These are phyloP conservation scores for Falco novaeseelandiae DNA, from an alignment of 2,797 vertebrate species.

Conservation along the genomic window DNA sequence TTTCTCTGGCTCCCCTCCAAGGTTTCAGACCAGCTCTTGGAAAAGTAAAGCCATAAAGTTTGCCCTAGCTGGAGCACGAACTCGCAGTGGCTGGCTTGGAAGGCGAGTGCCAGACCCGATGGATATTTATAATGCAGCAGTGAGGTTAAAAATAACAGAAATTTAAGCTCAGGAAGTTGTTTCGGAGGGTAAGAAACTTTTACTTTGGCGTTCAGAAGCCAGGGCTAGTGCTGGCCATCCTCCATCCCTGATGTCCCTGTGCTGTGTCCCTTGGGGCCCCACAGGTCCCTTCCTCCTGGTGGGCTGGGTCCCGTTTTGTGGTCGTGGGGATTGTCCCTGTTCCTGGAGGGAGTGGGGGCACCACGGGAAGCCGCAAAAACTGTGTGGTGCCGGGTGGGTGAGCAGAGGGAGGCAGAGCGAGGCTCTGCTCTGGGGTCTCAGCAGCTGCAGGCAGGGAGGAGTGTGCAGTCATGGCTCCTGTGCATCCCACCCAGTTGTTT, in stretches of 20 bases:
- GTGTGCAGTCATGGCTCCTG: fast-evolving
- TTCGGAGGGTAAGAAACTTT: neutral
- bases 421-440: neutral
- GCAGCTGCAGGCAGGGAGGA: neutral
- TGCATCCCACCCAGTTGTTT: neutral
- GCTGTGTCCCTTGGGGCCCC: neutral
- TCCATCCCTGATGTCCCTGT: neutral
- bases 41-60: slow-evolving; percentile 35
- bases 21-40: neutral
- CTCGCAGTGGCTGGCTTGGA: neutral
- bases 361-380: neutral
- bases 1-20: slow-evolving; percentile 52
- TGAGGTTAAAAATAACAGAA: slow-evolving; percentile 42
- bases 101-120: neutral
- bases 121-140: slow-evolving; percentile 43
- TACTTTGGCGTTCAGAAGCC: neutral
- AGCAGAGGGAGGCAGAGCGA: fast-evolving
- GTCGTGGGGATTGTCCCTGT: fast-evolving
- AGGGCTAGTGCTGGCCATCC: neutral
- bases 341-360: neutral
- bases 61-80: slow-evolving; percentile 9
- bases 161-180: slow-evolving; percentile 17
- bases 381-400: neutral
- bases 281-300: fast-evolving
- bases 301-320: neutral